phyloP scores from a whole-genome alignment of 2,797 vertebrate genomes.

The Sebastes reedi region DNA sequence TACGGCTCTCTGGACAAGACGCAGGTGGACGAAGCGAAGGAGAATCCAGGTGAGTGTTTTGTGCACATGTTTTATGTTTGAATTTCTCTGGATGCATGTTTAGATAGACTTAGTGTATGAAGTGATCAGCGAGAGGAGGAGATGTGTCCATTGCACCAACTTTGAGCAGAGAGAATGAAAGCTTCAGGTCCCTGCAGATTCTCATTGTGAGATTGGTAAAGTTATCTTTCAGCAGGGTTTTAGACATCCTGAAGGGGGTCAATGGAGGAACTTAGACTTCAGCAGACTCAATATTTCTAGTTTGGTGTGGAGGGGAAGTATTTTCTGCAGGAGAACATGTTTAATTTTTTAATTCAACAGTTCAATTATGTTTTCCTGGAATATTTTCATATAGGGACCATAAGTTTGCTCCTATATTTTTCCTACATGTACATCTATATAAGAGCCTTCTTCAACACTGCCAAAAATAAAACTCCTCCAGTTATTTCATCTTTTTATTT shows the following conservation, averaged over 20 bases:
- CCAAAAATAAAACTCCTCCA: not conserved
- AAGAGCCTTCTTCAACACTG: too few relatives aligned
- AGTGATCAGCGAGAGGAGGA: not conserved
- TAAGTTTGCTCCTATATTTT: too few relatives aligned
- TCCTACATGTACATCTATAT: too few relatives aligned
- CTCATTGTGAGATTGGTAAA: not conserved
- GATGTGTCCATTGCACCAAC: not conserved
- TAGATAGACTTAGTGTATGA: not conserved
- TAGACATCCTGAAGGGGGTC: not conserved
- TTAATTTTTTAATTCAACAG: too few relatives aligned
- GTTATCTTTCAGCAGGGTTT: not conserved
- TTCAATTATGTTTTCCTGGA: too few relatives aligned
- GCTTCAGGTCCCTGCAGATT: not conserved
- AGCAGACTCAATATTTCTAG: not conserved
- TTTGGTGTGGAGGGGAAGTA: not conserved
- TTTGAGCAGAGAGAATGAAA: not conserved
- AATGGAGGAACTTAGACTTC: accelerated
- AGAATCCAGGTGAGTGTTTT: slow-evolving; percentile 47
- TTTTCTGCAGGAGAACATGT: too few relatives aligned
- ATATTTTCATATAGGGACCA: too few relatives aligned
- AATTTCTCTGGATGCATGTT: too few relatives aligned
- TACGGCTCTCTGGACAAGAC: slow-evolving; percentile 61
- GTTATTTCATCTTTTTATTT: not conserved
- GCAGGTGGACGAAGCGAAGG: slow-evolving; percentile 11
- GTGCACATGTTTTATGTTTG: not conserved